phyloP scores from a whole-genome alignment of 2,113 vertebrate species.

The Labeo catla region DNA sequence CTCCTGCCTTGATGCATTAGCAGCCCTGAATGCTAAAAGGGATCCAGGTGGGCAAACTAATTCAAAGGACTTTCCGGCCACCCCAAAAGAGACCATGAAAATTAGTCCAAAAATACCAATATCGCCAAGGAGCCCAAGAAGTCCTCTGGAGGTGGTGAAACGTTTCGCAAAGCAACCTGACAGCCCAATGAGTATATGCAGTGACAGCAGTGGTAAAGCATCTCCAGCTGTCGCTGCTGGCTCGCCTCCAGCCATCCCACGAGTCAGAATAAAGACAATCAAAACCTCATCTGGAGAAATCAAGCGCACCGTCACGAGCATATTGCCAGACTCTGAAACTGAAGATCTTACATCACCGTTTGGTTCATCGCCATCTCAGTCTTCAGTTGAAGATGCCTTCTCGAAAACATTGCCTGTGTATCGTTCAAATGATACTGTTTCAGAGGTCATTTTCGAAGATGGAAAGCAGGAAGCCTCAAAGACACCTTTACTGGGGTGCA shows the following conservation, averaged over 20 bases:
- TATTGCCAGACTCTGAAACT: slow-evolving; percentile 86
- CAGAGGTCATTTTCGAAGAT: slow-evolving; percentile 64
- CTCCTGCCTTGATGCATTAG: slow-evolving; percentile 90
- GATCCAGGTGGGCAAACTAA: slow-evolving; percentile 76
- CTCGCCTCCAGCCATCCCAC: slow-evolving; percentile 92
- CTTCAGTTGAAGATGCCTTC: slow-evolving; percentile 77
- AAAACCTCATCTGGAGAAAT: slow-evolving; percentile 95
- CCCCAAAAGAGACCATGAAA: slow-evolving; percentile 79
- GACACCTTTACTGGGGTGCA: slow-evolving; percentile 51
- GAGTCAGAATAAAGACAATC: slow-evolving; percentile 96
- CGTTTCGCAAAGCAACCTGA: slow-evolving; percentile 85
- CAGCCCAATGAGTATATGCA: slow-evolving; percentile 91
- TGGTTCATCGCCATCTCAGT: slow-evolving; percentile 81
- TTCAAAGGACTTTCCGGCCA: slow-evolving; percentile 72
- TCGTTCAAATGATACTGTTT: slow-evolving; percentile 51
- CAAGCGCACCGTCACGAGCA: slow-evolving; percentile 91
- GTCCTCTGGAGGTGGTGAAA: slow-evolving; percentile 87
- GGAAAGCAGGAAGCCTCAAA: slow-evolving; percentile 65
- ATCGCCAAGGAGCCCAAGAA: slow-evolving; percentile 91
- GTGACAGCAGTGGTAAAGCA: slow-evolving; percentile 88
- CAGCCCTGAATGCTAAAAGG: slow-evolving; percentile 88
- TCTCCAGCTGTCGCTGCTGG: slow-evolving; percentile 86
- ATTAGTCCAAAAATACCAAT: slow-evolving; percentile 87
- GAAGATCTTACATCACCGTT: slow-evolving; percentile 86
- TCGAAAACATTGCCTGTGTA: slow-evolving; percentile 65